A percentile compares a stretch with the other conserved stretches of the same genome.
Evolutionary conservation across 2,797 vertebrate genomes (phyloP).

Genomic region (Sciaenops ocellatus): DNA sequence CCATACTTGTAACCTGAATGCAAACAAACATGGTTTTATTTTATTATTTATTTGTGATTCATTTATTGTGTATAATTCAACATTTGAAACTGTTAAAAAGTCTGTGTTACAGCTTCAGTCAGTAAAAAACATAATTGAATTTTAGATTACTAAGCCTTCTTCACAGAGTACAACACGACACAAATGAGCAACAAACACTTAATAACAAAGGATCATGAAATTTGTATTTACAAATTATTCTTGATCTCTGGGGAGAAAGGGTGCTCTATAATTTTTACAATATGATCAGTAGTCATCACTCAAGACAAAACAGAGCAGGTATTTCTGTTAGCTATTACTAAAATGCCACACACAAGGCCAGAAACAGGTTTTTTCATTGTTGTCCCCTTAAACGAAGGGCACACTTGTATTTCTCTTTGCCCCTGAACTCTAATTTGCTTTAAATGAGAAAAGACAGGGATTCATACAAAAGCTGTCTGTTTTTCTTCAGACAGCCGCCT

Average conservation of each 20-base stretch:
- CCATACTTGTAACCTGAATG: slow-evolving; percentile 99
- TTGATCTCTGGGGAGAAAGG: slow-evolving; percentile 5
- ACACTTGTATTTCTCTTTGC: slow-evolving; percentile 89
- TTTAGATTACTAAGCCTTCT: slow-evolving; percentile 11
- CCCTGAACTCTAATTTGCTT: slow-evolving; percentile 95
- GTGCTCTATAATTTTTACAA: slow-evolving; percentile 54
- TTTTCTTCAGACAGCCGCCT: slow-evolving; percentile 90
- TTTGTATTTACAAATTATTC: slow-evolving; percentile 60
- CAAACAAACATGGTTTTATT: slow-evolving; percentile 85
- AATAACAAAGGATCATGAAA: slow-evolving; percentile 40
- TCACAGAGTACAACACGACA: slow-evolving; percentile 31
- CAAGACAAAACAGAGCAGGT: slow-evolving; percentile 71
- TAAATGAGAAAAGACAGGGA: slow-evolving; percentile 95
- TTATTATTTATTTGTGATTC: slow-evolving; percentile 50
- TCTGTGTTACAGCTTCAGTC: slow-evolving; percentile 3
- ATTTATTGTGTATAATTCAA: slow-evolving; percentile 14
- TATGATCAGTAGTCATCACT: slow-evolving; percentile 67
- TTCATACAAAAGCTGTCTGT: slow-evolving; percentile 95
- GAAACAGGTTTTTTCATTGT: slow-evolving; percentile 86
- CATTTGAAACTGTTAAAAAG: not conserved
- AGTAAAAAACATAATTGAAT: slow-evolving; percentile 5
- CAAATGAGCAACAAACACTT: slow-evolving; percentile 33
- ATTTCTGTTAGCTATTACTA: slow-evolving; percentile 79
- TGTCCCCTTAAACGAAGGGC: slow-evolving; percentile 85
- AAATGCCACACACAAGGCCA: slow-evolving; percentile 81